These are phyloP conservation scores for Amphibalanus amphitrite DNA, from an alignment of 1,140 invertebrate genomes.

Conservation along the genomic window DNA sequence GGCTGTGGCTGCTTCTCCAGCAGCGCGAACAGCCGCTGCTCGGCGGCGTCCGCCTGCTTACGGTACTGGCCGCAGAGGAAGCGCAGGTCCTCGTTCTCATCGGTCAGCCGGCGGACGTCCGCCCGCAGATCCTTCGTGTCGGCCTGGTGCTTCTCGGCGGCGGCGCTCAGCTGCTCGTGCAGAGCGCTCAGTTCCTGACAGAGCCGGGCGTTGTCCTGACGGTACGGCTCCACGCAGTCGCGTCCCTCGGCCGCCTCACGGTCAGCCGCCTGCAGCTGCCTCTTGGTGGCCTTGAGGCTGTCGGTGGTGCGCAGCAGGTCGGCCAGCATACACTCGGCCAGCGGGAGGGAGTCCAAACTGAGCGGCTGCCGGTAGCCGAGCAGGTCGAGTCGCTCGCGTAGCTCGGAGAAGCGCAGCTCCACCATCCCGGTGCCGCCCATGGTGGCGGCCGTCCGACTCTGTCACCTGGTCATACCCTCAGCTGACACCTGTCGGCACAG, in stretches of 20 bases:
- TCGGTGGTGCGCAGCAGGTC: not conserved
- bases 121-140: not conserved
- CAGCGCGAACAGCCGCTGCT: not conserved
- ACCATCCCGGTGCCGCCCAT: not conserved
- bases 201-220: not conserved
- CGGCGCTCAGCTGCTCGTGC: not conserved
- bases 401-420: not conserved
- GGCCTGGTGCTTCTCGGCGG: not conserved
- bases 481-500: too few relatives aligned
- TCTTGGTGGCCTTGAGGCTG: not conserved
- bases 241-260: not conserved
- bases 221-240: not conserved
- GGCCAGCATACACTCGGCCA: not conserved
- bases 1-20: not conserved
- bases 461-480: too few relatives aligned
- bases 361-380: not conserved
- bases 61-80: not conserved
- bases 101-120: not conserved
- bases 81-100: not conserved
- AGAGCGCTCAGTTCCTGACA: not conserved
- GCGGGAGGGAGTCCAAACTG: not conserved
- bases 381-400: not conserved
- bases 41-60: not conserved
- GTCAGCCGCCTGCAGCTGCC: not conserved
- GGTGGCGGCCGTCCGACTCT: too few relatives aligned